Evolutionary conservation across 2,888 invertebrate species (phyloP).

Genomic region (Acanthosepion esculentum): DNA sequence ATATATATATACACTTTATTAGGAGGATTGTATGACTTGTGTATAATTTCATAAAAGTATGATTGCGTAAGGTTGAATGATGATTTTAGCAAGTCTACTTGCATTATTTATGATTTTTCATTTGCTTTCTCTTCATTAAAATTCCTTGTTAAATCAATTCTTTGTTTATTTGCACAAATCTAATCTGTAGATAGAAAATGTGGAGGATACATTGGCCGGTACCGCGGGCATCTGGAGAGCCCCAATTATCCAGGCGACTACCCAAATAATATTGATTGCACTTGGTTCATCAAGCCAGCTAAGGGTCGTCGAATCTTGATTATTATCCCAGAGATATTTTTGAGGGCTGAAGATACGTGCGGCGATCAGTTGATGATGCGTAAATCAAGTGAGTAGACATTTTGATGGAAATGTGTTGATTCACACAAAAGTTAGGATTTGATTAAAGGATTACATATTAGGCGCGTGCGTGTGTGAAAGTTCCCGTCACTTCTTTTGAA

Average conservation of each 20-base stretch:
- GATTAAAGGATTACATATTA: too few relatives aligned
- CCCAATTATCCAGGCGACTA: slow-evolving; percentile 76
- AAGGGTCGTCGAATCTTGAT: slow-evolving; percentile 74
- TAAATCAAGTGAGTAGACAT: slow-evolving; percentile 71
- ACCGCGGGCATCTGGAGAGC: slow-evolving; percentile 74
- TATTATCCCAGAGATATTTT: slow-evolving; percentile 75
- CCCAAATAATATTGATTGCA: slow-evolving; percentile 74
- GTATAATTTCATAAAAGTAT: too few relatives aligned
- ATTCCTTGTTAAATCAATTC: neutral
- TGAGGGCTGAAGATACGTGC: slow-evolving; percentile 73
- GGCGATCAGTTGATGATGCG: slow-evolving; percentile 75
- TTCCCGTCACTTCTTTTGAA: too few relatives aligned
- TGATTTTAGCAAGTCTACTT: too few relatives aligned
- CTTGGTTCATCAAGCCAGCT: slow-evolving; percentile 75
- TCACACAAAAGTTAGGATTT: too few relatives aligned
- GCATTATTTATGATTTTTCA: too few relatives aligned
- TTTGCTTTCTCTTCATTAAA: neutral
- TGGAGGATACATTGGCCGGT: slow-evolving; percentile 64
- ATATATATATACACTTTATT: too few relatives aligned
- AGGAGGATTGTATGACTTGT: too few relatives aligned
- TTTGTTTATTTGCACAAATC: neutral
- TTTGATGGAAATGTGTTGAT: too few relatives aligned
- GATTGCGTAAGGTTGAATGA: too few relatives aligned
- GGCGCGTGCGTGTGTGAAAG: too few relatives aligned
- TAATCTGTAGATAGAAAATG: slow-evolving; percentile 65